phyloP scores from a whole-genome alignment of 2,797 vertebrate genomes.

The Siniperca undulata region DNA sequence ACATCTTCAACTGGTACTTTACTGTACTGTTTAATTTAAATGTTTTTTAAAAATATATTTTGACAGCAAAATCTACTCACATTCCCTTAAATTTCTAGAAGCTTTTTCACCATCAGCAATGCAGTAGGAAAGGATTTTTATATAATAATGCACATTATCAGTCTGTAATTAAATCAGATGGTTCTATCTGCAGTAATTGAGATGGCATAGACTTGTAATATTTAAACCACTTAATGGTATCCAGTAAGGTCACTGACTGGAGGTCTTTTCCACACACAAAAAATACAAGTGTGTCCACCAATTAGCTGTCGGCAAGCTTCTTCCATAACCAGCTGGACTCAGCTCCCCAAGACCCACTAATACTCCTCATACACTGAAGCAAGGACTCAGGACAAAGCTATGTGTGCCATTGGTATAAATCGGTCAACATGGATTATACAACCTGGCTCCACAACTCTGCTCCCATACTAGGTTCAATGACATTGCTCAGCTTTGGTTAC shows the following conservation, averaged over 20 bases:
- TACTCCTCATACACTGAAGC: not conserved
- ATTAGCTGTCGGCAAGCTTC: not conserved
- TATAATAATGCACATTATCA: constrained; percentile 19
- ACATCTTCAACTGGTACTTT: not conserved
- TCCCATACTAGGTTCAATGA: constrained; percentile 13
- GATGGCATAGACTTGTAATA: not conserved
- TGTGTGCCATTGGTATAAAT: not conserved
- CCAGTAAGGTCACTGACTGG: not conserved
- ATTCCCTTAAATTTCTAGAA: not conserved
- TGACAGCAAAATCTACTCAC: not conserved
- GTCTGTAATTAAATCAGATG: constrained; percentile 21
- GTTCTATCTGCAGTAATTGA: constrained; percentile 19
- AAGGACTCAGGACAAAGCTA: not conserved
- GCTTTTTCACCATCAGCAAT: not conserved
- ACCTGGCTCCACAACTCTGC: constrained; percentile 3
- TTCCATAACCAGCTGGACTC: not conserved
- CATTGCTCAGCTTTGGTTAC: not conserved
- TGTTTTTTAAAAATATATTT: not conserved
- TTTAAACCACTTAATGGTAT: constrained; percentile 29
- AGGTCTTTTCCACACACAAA: constrained; percentile 7
- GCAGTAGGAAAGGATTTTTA: not conserved
- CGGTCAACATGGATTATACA: not conserved
- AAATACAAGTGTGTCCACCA: not conserved
- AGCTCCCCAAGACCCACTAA: not conserved
- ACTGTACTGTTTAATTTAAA: not conserved